Percentiles rank a stretch among this genome's conserved stretches.
Conservation (phyloP, 2,113 vertebrate species). For the Turnix velox region DNA sequence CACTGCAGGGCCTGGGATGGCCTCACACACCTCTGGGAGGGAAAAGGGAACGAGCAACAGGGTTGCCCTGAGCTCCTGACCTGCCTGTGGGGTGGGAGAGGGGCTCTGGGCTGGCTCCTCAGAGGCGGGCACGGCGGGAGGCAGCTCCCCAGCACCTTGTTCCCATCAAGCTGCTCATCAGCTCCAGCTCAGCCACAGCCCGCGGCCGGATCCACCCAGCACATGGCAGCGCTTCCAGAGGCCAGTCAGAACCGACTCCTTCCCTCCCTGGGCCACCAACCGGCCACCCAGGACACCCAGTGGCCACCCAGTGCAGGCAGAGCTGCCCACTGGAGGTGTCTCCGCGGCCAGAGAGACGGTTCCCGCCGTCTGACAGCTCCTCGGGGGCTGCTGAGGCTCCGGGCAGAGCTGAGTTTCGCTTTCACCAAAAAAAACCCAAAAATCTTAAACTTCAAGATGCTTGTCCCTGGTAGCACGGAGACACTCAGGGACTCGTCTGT, state of each 20-base stretch:
- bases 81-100: not conserved
- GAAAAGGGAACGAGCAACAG: not conserved
- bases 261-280: slow-evolving; percentile 21
- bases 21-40: not conserved
- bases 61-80: not conserved
- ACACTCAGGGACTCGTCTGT: too few relatives aligned
- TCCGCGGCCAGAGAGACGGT: not conserved
- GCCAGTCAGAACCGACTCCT: slow-evolving; percentile 42
- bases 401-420: not conserved
- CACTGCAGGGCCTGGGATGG: not conserved
- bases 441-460: not conserved
- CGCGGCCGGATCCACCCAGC: slow-evolving; percentile 49
- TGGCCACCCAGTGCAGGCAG: slow-evolving; percentile 38
- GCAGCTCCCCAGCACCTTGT: slow-evolving; percentile 41
- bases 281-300: not conserved
- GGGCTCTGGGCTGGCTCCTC: not conserved
- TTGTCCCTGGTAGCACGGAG: too few relatives aligned
- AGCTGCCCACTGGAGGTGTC: not conserved
- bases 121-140: not conserved
- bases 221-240: slow-evolving; percentile 40
- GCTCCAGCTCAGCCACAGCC: not conserved
- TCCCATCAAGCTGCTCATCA: slow-evolving; percentile 37
- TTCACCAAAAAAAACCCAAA: not conserved
- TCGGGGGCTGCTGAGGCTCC: not conserved
- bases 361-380: not conserved